Evolutionary conservation across 2,888 invertebrate genomes (phyloP).

Genomic region (Caenorhabditis virilis): DNA sequence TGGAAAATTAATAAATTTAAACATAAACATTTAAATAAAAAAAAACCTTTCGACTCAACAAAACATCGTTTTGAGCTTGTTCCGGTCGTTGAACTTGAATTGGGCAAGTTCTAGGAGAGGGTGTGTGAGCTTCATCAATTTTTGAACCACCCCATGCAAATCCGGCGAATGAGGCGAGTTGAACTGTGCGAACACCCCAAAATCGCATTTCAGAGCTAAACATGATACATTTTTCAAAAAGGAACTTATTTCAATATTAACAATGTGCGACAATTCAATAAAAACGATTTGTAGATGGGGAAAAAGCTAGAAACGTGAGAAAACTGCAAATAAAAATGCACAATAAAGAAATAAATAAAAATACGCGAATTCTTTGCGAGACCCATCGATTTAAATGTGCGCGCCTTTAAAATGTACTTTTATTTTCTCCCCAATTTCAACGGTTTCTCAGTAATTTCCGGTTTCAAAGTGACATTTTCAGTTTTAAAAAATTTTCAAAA

Average conservation of each 20-base stretch:
- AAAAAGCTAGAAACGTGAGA: slow-evolving; percentile 8
- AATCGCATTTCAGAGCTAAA: slow-evolving; percentile 28
- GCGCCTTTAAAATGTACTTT: slow-evolving; percentile 23
- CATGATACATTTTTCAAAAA: not conserved
- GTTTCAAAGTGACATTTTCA: not conserved
- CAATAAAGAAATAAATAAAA: slow-evolving; percentile 7
- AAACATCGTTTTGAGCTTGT: slow-evolving; percentile 38
- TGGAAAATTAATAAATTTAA: slow-evolving; percentile 11
- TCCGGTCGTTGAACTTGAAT: slow-evolving; percentile 47
- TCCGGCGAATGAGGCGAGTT: slow-evolving; percentile 28
- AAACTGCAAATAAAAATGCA: no score
- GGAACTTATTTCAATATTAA: slow-evolving; percentile 1
- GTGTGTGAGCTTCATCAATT: slow-evolving; percentile 14
- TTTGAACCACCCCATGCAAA: slow-evolving; percentile 33
- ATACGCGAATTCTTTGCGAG: slow-evolving; percentile 23
- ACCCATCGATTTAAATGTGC: slow-evolving; percentile 12
- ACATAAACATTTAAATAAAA: not conserved
- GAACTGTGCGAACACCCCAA: slow-evolving; percentile 20
- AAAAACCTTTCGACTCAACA: slow-evolving; percentile 45
- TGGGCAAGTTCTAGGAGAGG: slow-evolving; percentile 34
- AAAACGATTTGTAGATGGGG: not conserved
- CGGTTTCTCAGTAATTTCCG: no score
- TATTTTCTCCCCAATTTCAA: slow-evolving; percentile 13
- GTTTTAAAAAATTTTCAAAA: not conserved
- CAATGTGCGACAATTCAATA: not conserved